A percentile compares a stretch with the other conserved stretches of the same genome.
These are phyloP conservation scores for Kryptopterus vitreolus DNA, from an alignment of 2,797 vertebrate genomes.

Conservation along the genomic window DNA sequence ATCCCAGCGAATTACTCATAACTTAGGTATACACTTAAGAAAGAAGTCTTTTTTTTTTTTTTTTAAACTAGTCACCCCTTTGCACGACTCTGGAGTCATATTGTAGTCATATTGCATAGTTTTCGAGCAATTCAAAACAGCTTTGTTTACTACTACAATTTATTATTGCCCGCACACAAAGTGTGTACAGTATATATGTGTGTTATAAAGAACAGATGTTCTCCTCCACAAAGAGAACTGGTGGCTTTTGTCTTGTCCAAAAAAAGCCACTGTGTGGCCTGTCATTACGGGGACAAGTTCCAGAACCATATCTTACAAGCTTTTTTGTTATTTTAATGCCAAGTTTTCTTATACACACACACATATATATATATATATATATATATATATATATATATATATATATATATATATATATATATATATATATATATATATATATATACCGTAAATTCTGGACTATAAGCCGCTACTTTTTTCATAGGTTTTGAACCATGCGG, in stretches of 20 bases:
- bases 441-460: no score
- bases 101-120: background rate
- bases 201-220: constrained; percentile 56
- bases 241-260: constrained; percentile 32
- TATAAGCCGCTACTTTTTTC: no score
- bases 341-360: no score
- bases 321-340: background rate
- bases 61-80: background rate
- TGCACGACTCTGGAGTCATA: background rate
- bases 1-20: background rate
- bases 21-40: background rate
- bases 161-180: constrained; percentile 18
- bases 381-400: no score
- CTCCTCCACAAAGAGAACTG: constrained; percentile 40
- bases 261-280: constrained; percentile 13
- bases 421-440: no score
- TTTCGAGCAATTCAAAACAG: background rate
- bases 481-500: no score
- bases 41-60: background rate
- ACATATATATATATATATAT: no score
- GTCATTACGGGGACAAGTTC: constrained; percentile 32
- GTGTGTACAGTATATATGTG: background rate
- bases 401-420: no score
- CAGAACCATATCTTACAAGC: background rate
- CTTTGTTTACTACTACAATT: constrained; percentile 11